A percentile compares a stretch with the other conserved stretches of the same genome.
Conservation (phyloP, 2,797 vertebrate genomes). For the Micromesistius poutassou region DNA sequence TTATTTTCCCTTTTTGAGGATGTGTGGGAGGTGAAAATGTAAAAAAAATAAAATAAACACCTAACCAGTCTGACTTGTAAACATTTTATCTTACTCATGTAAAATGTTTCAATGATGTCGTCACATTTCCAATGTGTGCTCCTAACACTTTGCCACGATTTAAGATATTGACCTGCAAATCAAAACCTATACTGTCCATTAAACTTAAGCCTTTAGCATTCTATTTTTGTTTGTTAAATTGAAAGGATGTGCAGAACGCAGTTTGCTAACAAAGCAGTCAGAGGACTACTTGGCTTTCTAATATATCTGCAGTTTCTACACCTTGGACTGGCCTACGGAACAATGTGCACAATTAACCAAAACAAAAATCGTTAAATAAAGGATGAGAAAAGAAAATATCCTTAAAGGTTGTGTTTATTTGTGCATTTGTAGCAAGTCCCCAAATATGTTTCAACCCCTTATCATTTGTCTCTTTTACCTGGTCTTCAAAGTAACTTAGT, state of each 20-base stretch:
- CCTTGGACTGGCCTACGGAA: conserved; percentile 53
- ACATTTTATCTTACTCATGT: conserved; percentile 51
- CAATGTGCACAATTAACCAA: conserved; percentile 72
- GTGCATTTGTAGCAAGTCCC: background rate
- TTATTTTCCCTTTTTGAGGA: conserved; percentile 40
- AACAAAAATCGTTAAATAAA: conserved; percentile 52
- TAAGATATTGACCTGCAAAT: conserved; percentile 62
- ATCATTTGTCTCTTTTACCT: conserved; percentile 28
- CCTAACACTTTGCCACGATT: conserved; percentile 73
- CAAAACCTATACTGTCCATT: conserved; percentile 71
- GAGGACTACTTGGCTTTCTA: conserved; percentile 58
- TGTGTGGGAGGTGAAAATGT: conserved; percentile 31
- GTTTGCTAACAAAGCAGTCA: conserved; percentile 68
- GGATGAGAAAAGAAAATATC: conserved; percentile 43
- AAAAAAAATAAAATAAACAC: conserved; percentile 34
- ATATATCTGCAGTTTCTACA: conserved; percentile 52
- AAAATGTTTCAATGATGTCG: conserved; percentile 64
- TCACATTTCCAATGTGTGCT: conserved; percentile 70
- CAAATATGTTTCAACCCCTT: conserved; percentile 33
- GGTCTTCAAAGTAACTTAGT: conserved; percentile 39
- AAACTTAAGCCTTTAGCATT: conserved; percentile 71
- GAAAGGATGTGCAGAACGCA: conserved; percentile 75
- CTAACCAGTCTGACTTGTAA: conserved; percentile 52
- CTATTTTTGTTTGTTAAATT: conserved; percentile 77
- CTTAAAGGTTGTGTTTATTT: conserved; percentile 34